These are phyloP conservation scores for Phrixothrix hirtus DNA, from an alignment of 2,888 invertebrate species.

Conservation along the genomic window DNA sequence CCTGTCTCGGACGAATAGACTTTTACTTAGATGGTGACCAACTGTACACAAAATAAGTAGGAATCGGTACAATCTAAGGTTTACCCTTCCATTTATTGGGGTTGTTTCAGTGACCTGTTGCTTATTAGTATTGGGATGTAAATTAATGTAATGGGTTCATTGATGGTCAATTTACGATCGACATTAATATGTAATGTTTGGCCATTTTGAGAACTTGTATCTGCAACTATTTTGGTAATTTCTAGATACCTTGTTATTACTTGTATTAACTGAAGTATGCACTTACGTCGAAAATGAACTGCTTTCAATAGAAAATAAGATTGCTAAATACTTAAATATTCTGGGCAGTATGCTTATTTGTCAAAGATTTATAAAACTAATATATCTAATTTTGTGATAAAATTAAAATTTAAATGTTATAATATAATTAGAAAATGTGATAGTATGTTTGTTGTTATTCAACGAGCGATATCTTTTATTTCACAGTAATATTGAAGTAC, in stretches of 20 bases:
- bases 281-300: neutral
- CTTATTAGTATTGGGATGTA: conserved; percentile 34
- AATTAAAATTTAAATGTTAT: no score
- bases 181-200: conserved; percentile 11
- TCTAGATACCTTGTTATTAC: no score
- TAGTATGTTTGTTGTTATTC: no score
- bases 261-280: no score
- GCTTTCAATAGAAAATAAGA: neutral
- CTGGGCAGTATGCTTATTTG: conserved; percentile 17
- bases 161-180: conserved; percentile 24
- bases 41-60: conserved; percentile 2
- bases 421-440: no score
- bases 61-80: conserved; percentile 24
- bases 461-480: no score
- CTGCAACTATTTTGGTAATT: neutral
- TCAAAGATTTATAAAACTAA: no score
- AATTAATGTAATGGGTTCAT: conserved; percentile 37
- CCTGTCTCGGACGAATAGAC: conserved; percentile 40
- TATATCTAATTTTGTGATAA: no score
- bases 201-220: conserved; percentile 3
- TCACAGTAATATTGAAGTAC: no score
- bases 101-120: conserved; percentile 30
- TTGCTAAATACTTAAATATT: neutral
- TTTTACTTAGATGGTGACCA: conserved; percentile 37
- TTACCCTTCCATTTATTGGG: conserved; percentile 12